phyloP scores from a whole-genome alignment of 2,113 vertebrate species.

The Cyprinodon variegatus region DNA sequence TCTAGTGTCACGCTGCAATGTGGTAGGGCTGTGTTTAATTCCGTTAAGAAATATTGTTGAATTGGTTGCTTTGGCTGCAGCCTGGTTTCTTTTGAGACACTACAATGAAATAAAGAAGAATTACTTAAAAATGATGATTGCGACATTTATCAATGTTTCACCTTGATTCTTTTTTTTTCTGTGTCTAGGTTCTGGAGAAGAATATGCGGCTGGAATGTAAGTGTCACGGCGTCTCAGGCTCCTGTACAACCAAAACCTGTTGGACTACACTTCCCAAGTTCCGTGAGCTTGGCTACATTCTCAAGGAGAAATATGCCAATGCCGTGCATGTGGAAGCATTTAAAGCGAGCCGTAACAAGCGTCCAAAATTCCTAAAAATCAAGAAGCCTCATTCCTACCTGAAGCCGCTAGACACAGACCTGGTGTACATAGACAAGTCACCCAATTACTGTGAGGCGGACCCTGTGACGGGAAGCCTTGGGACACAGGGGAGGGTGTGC shows the following conservation, averaged over 20 bases:
- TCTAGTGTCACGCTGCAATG: constrained; percentile 46
- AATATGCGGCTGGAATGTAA: constrained; percentile 97
- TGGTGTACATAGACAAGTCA: constrained; percentile 97
- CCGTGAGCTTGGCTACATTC: constrained; percentile 94
- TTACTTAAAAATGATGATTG: not conserved
- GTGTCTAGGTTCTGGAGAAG: constrained; percentile 90
- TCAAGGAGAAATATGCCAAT: constrained; percentile 95
- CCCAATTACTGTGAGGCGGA: constrained; percentile 98
- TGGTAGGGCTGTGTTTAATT: constrained; percentile 54
- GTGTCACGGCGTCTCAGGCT: constrained; percentile 95
- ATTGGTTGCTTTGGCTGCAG: constrained; percentile 16
- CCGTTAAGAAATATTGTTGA: constrained; percentile 41
- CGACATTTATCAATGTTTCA: constrained; percentile 4
- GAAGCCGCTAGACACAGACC: constrained; percentile 95
- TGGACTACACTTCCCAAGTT: constrained; percentile 98
- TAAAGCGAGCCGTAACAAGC: constrained; percentile 93
- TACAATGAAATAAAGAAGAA: not conserved
- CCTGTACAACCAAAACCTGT: constrained; percentile 97
- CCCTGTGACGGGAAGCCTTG: constrained; percentile 88
- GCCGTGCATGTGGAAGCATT: constrained; percentile 94
- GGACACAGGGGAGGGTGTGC: constrained; percentile 93
- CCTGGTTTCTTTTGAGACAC: not conserved
- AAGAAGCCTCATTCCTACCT: constrained; percentile 95
- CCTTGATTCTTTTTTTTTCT: constrained; percentile 46
- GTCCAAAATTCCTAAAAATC: constrained; percentile 96